Evolutionary conservation across 2,888 invertebrate species (phyloP).

Genomic region (Saturnia japonica): DNA sequence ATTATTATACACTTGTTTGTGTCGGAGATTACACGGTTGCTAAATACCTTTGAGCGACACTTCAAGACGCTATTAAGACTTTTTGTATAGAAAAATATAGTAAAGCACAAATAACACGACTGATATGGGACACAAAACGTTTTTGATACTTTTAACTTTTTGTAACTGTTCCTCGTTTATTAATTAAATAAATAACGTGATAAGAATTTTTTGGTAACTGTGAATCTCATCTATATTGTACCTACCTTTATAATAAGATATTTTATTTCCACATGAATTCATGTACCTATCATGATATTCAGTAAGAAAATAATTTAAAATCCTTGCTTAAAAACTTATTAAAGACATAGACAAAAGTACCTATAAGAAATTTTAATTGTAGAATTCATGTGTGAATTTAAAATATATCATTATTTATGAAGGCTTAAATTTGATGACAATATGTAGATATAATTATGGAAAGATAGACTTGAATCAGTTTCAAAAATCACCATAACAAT

Average conservation of each 20-base stretch:
- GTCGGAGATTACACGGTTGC: slow-evolving; percentile 78
- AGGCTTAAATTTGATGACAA: slow-evolving; percentile 62
- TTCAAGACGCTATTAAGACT: slow-evolving; percentile 76
- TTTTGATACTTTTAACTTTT: slow-evolving; percentile 79
- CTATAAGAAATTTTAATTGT: slow-evolving; percentile 1
- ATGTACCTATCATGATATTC: too few species aligned
- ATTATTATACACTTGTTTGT: slow-evolving; percentile 76
- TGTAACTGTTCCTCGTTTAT: slow-evolving; percentile 57
- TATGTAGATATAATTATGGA: slow-evolving; percentile 58
- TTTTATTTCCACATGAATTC: slow-evolving; percentile 61
- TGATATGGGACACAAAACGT: slow-evolving; percentile 80
- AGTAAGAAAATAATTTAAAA: background rate
- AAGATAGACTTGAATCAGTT: slow-evolving; percentile 43
- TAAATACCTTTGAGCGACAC: slow-evolving; percentile 78
- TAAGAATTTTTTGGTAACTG: slow-evolving; percentile 53
- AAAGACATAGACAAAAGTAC: background rate
- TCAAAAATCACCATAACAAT: slow-evolving; percentile 46
- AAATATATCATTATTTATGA: slow-evolving; percentile 48
- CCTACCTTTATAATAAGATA: slow-evolving; percentile 35
- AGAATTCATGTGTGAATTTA: slow-evolving; percentile 59
- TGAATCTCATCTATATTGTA: slow-evolving; percentile 63
- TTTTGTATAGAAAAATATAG: slow-evolving; percentile 65
- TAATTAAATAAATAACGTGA: slow-evolving; percentile 26
- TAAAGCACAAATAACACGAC: slow-evolving; percentile 79
- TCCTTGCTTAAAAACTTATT: background rate